Base-by-base conservation (phyloP, 30 jellyfish, hydroid and myxozoan genomes). In the Cassiopea andromeda region DNA sequence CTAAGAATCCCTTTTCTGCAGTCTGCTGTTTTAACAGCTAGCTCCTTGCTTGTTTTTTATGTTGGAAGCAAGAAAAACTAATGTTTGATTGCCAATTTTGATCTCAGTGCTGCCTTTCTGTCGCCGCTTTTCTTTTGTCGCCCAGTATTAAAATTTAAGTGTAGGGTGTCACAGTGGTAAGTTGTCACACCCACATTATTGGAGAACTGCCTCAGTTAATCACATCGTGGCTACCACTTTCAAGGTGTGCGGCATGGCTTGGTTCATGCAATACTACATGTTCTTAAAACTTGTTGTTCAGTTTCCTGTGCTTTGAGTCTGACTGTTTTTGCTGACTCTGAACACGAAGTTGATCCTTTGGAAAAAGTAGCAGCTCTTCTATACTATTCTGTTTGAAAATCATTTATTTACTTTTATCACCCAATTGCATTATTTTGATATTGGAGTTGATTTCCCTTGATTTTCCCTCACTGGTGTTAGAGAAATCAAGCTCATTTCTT, bases 321-420 rank as follows among this genome's bases (percentile, higher is more conserved):
- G 69, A 46, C 49, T 60, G 84, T 75, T 75, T 46, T 48, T 48
- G 84, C 49, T 27, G 84, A 75, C 67, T 69, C 84, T 75, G 84
- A 75, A 75, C 10, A 46, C 84, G 69, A 48, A 75, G 15, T 5
- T 75, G 67, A n/a, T 75, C 49, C 49, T 75, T 75, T 50, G 84
- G 84, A 48, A 75, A 75, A 75, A 38, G 84, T 46, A 75, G 84
- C 44, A 75, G 67, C 49, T 43, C 46, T 75, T 75, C 69, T n/a
- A 75, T 75, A 75, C 66, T 38, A 75, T 48, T 69, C 49, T 75
- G 70, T 75, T 69, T 58, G 49, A 27, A 13, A 75, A 75, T 44
- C 38, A 16, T 57, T 60, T 54, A 58, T 9, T 45, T 48, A 9
- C 10, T 44, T 75, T 75, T 46, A 0, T 75, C 46, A 75, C 46